These are phyloP conservation scores for Choristoneura rosaceana DNA, from an alignment of 2,888 invertebrate genomes.

Conservation along the genomic window DNA sequence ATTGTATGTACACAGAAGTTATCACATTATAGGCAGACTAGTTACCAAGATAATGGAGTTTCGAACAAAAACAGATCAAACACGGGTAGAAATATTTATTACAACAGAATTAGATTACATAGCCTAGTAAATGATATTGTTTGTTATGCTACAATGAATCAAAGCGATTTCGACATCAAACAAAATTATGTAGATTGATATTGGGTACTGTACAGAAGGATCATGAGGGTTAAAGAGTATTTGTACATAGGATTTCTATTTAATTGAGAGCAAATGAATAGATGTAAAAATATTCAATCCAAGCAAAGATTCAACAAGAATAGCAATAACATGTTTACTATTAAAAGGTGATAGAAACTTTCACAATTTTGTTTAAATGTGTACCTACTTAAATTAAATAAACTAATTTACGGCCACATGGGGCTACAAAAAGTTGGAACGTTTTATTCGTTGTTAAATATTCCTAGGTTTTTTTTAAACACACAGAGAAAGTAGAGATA, in stretches of 20 bases:
- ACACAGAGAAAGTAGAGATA: not conserved
- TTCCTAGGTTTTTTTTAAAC: not conserved
- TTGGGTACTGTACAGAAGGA: constrained; percentile 7
- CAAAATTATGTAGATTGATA: constrained; percentile 3
- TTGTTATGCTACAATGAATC: constrained; percentile 16
- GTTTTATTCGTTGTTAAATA: not conserved
- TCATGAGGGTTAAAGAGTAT: not conserved
- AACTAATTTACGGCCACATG: not conserved
- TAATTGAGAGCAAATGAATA: not conserved
- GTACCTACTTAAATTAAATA: not conserved
- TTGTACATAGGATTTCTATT: not conserved
- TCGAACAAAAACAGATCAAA: constrained; percentile 42
- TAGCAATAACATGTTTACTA: not conserved
- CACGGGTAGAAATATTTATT: constrained; percentile 61
- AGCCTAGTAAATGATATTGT: constrained; percentile 36
- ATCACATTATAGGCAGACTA: not conserved
- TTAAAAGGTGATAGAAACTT: not conserved
- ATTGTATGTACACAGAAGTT: not conserved
- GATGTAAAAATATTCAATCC: not conserved
- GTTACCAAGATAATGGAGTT: constrained; percentile 1
- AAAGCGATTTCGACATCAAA: constrained; percentile 20
- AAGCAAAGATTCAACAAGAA: not conserved
- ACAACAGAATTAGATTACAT: constrained; percentile 49
- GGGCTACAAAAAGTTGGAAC: not conserved
- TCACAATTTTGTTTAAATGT: not conserved